phyloP scores from a whole-genome alignment of 2,888 invertebrate species.

The Drosophila algonquin region DNA sequence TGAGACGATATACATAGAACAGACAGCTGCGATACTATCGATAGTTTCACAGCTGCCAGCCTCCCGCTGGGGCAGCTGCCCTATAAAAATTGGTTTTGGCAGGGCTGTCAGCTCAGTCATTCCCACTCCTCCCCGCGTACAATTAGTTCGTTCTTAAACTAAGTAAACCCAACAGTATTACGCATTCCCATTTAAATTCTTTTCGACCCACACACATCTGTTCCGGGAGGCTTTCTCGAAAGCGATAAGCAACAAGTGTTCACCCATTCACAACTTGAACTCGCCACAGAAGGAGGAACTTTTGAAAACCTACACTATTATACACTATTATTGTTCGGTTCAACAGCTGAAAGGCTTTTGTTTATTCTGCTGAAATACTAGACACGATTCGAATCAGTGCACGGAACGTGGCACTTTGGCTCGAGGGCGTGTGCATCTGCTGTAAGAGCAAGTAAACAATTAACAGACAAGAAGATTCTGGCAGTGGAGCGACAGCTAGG shows the following conservation, averaged over 20 bases:
- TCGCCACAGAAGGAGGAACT: slow-evolving; percentile 8
- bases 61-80: slow-evolving; percentile 18
- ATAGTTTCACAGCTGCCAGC: slow-evolving; percentile 11
- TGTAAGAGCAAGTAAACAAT: slow-evolving; percentile 52
- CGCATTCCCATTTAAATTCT: slow-evolving; percentile 32
- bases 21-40: slow-evolving; percentile 17
- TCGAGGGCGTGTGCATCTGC: slow-evolving; percentile 50
- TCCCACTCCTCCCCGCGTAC: slow-evolving; percentile 54
- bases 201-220: slow-evolving; percentile 3
- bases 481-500: slow-evolving; percentile 1
- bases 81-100: slow-evolving; percentile 68
- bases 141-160: slow-evolving; percentile 31
- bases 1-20: slow-evolving; percentile 15
- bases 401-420: slow-evolving; percentile 38
- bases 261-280: not conserved
- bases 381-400: slow-evolving; percentile 41
- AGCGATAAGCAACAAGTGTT: slow-evolving; percentile 72
- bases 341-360: slow-evolving; percentile 12
- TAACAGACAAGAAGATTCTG: slow-evolving; percentile 20
- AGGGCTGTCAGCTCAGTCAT: slow-evolving; percentile 65
- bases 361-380: slow-evolving; percentile 33
- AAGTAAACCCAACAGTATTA: slow-evolving; percentile 62
- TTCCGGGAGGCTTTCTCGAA: not conserved
- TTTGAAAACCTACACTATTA: not conserved
- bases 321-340: not conserved